Evolutionary conservation across 37 sponge, comb jelly and placozoan species (phyloP), one percentile per base, ranked within the genome.

Genomic region (Theonella swinhoei): DNA sequence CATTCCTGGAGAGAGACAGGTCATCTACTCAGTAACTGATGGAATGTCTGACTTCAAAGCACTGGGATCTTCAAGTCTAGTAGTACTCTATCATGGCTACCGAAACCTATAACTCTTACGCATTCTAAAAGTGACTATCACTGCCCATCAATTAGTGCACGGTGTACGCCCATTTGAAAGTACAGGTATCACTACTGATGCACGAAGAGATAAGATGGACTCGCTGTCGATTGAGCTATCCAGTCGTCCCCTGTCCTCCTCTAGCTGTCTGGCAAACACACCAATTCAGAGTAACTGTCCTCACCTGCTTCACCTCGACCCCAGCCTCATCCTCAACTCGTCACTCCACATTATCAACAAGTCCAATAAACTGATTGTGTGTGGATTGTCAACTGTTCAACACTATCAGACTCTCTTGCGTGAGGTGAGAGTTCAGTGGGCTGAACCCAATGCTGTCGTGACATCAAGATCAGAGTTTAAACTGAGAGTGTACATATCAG

Each of bases 401-500:
- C 42, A 66, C 37, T 83, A 83, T 30, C 76, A 75, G 59, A 39
- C 4, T 14, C 75, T 83, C 14, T 41, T 83, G 58, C 84, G 39
- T 30, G 68, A 64, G 29, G 34, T 83, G 17, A 64, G 68, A 0
- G 3, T 83, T 5, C 42, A 65, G 31, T 17, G 37, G 17, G 68
- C 26, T 1, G 31, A 83, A 42, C 25, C 67, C 35, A 30, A 20
- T 20, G 23, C 64, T 4, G 58, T 83, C 24, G 31, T 75, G n/a
- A 41, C 84, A 33, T 2, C 0, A 4, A 29, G 68, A 26, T 75
- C 76, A 11, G 31, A 17, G 11, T 64, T 83, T 54, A 75, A 41
- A 2, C 35, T 75, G 24, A 31, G 68, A 42, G 84, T 83, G 22
- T 83, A 83, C 32, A 83, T 83, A 34, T 83, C 84, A 54, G 84